phyloP scores from a whole-genome alignment of 2,888 invertebrate species.

The Imbricaverruca yamaguchii region DNA sequence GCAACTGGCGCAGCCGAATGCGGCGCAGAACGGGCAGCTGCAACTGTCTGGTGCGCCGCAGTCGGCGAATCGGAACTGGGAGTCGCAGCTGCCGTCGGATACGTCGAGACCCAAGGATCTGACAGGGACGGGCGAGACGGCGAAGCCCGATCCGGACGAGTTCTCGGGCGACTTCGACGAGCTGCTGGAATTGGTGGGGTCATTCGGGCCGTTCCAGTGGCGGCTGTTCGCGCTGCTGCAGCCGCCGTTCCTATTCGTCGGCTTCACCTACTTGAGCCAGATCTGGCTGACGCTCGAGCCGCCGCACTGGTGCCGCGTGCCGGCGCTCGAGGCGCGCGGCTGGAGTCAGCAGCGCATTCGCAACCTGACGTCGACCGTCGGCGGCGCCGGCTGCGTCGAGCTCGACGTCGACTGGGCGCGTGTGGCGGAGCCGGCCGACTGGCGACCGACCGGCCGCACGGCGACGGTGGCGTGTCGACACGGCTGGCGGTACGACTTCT shows the following conservation, averaged over 20 bases:
- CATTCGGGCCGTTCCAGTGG: conserved; percentile 70
- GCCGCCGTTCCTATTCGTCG: conserved; percentile 56
- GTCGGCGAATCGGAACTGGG: too few species aligned
- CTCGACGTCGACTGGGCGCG: conserved; percentile 64
- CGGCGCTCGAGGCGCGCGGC: conserved; percentile 54
- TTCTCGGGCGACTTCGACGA: conserved; percentile 65
- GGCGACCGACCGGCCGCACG: conserved; percentile 62
- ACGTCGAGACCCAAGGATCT: too few species aligned
- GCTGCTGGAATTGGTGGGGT: conserved; percentile 69
- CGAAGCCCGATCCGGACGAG: not conserved
- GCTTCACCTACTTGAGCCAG: conserved; percentile 4
- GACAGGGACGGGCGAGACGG: too few species aligned
- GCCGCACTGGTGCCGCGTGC: conserved; percentile 72
- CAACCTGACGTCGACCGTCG: conserved; percentile 57
- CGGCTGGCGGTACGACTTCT: conserved; percentile 78
- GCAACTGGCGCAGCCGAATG: too few species aligned
- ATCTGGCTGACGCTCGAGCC: conserved; percentile 61
- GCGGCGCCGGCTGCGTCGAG: conserved; percentile 53
- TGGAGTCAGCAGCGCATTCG: conserved; percentile 49
- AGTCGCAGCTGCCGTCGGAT: too few species aligned
- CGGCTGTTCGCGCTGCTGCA: conserved; percentile 41
- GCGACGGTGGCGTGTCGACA: conserved; percentile 55
- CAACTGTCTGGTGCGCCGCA: too few species aligned
- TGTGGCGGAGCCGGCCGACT: conserved; percentile 47
- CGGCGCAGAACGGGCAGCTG: too few species aligned